phyloP scores from a whole-genome alignment of 30 jellyfish, hydroid and myxozoan species.

The Aurelia aurita region DNA sequence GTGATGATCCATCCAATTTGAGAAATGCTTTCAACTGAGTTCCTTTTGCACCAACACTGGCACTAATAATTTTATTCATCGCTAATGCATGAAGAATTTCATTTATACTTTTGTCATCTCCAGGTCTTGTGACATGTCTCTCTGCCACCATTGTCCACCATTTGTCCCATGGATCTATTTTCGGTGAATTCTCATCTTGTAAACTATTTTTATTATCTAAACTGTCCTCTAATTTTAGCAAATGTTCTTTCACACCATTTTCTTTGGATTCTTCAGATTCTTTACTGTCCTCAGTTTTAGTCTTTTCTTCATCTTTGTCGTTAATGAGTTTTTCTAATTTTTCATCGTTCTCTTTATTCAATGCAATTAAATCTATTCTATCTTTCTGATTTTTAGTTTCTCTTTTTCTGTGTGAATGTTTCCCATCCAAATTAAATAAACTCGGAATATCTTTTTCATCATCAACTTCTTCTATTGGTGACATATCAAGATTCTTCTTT shows the following conservation, averaged over 20 bases:
- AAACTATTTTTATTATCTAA: too few species aligned
- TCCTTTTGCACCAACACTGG: slow-evolving; percentile 83
- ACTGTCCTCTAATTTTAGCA: too few species aligned
- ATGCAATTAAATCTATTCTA: not conserved
- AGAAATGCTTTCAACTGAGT: slow-evolving; percentile 89
- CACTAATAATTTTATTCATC: slow-evolving; percentile 50
- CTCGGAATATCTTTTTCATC: not conserved
- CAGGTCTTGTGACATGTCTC: slow-evolving; percentile 72
- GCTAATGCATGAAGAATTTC: slow-evolving; percentile 77
- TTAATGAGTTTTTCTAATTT: not conserved
- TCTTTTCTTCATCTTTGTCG: not conserved
- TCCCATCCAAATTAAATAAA: slow-evolving; percentile 19
- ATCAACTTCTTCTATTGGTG: not conserved
- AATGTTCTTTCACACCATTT: too few species aligned
- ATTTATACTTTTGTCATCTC: slow-evolving; percentile 1
- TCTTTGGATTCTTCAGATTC: not conserved
- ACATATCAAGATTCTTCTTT: not conserved
- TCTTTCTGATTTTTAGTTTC: not conserved
- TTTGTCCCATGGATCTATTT: slow-evolving; percentile 85
- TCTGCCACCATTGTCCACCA: slow-evolving; percentile 92
- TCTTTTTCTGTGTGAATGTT: slow-evolving; percentile 26
- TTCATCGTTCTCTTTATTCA: not conserved
- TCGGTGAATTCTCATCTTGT: too few species aligned
- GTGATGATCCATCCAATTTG: slow-evolving; percentile 81
- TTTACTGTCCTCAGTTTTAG: not conserved